A percentile compares a stretch with the other conserved stretches of the same genome.
These are phyloP conservation scores for Tichodroma muraria DNA, from an alignment of 2,113 vertebrate species.

Conservation along the genomic window DNA sequence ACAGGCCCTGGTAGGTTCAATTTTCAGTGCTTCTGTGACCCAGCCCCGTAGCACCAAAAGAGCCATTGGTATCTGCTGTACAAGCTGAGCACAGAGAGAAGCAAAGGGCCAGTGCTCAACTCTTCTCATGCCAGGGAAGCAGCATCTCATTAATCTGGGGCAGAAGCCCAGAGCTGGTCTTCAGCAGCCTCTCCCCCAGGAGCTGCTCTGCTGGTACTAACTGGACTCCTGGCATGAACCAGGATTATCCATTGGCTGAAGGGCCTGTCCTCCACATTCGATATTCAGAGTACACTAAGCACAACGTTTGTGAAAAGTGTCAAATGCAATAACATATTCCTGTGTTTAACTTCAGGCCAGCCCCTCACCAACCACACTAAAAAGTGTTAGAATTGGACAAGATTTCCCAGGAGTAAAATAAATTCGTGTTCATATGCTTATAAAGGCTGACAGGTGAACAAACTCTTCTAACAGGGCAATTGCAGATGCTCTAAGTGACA, in stretches of 20 bases:
- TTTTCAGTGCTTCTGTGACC: neutral
- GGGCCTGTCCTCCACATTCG: neutral
- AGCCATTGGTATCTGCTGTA: fast-evolving
- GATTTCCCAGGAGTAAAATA: slow-evolving; percentile 41
- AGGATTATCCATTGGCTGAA: neutral
- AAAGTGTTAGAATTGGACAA: neutral
- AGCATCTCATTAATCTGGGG: neutral
- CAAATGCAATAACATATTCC: neutral
- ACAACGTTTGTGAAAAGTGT: neutral
- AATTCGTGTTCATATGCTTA: neutral
- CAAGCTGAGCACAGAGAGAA: neutral
- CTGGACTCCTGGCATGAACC: neutral
- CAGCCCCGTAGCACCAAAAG: neutral
- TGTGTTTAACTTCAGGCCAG: neutral
- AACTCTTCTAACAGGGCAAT: slow-evolving; percentile 4
- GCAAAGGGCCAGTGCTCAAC: neutral
- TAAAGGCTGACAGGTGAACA: slow-evolving; percentile 47
- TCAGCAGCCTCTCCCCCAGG: neutral
- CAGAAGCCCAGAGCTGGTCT: neutral
- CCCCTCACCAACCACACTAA: neutral
- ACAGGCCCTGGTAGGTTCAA: fast-evolving
- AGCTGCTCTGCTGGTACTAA: neutral
- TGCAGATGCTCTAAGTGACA: slow-evolving; percentile 27
- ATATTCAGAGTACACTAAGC: neutral
- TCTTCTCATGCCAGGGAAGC: neutral